Evolutionary conservation across 2,113 vertebrate genomes (phyloP), one percentile per base, ranked within the genome.

Genomic region (Mirounga angustirostris): DNA sequence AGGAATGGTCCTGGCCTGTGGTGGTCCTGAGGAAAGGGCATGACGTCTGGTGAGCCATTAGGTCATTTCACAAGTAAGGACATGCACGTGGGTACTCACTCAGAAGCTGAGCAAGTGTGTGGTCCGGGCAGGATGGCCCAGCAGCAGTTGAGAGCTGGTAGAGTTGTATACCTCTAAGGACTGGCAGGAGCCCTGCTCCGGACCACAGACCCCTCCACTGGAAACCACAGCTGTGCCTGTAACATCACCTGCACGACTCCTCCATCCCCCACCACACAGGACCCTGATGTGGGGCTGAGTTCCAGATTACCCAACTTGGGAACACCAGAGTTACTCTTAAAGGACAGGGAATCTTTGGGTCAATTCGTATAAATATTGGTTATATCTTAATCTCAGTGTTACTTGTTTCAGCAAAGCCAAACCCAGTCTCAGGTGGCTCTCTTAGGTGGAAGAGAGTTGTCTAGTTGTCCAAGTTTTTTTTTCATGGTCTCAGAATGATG

Each of bases 381-480:
- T 78, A 21, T 61, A 33, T 96, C 79, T 65, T 71, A 76, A 67
- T 76, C 84, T 78, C 73, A 73, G 19, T 4, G 7, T 58, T 91
- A 74, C 36, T 54, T 90, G 30, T 84, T 89, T 87, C 19, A 82
- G 14, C 36, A 78, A 88, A 79, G 69, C 22, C 79, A 93, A 95
- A 67, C 18, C 24, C 11, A 80, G 28, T 74, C 50, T 89, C 58
- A 36, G 7, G 28, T 28, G 56, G 52, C 58, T 46, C 21, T 36
- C 11, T 33, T 61, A 22, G 58, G 33, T 69, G 24, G 54, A 85
- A 85, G 30, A 56, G 14, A 0, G 1, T 65, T 81, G 58, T 56
- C 50, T 95, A 79, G 43, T 22, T 87, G 46, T 46, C 36, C 36
- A 85, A 15, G 4, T 84, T 46, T 67, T 19, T 56, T 85, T 56